Percentiles rank a stretch among this genome's conserved stretches.
Evolutionary conservation across 2,888 invertebrate genomes (phyloP).

Genomic region (Macroteleia sp.): DNA sequence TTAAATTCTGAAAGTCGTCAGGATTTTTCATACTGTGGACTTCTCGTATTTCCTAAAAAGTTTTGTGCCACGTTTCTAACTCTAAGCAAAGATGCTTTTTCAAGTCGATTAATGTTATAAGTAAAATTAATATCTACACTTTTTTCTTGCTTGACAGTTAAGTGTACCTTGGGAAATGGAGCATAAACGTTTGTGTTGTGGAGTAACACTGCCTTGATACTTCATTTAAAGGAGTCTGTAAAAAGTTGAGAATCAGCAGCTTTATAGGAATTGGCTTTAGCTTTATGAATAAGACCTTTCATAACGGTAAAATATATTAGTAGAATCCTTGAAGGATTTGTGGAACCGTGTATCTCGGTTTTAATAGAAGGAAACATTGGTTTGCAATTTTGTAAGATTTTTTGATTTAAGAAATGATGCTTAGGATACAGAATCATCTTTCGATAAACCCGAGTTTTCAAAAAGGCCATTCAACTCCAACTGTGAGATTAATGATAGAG

Average conservation of each 20-base stretch:
- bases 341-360: constrained; percentile 35
- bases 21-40: no score
- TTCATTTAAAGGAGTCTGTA: constrained; percentile 16
- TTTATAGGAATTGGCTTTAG: constrained; percentile 45
- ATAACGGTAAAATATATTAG: constrained; percentile 50
- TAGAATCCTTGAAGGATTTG: constrained; percentile 43
- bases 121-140: no score
- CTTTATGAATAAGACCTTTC: constrained; percentile 31
- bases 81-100: no score
- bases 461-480: constrained; percentile 25
- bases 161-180: no score
- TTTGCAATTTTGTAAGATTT: constrained; percentile 53
- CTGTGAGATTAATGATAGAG: constrained; percentile 2
- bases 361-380: constrained; percentile 35
- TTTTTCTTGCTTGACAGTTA: no score
- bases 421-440: constrained; percentile 26
- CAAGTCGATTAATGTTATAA: no score
- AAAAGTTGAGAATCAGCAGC: constrained; percentile 66
- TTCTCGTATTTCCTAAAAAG: no score
- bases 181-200: no score
- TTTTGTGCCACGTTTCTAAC: no score
- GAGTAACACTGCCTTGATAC: constrained; percentile 65
- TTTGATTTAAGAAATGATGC: constrained; percentile 54
- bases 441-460: constrained; percentile 19
- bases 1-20: no score